A percentile compares a stretch with the other conserved stretches of the same genome.
phyloP scores from a whole-genome alignment of 2,113 vertebrate species.

The Lichenostomus cassidix region DNA sequence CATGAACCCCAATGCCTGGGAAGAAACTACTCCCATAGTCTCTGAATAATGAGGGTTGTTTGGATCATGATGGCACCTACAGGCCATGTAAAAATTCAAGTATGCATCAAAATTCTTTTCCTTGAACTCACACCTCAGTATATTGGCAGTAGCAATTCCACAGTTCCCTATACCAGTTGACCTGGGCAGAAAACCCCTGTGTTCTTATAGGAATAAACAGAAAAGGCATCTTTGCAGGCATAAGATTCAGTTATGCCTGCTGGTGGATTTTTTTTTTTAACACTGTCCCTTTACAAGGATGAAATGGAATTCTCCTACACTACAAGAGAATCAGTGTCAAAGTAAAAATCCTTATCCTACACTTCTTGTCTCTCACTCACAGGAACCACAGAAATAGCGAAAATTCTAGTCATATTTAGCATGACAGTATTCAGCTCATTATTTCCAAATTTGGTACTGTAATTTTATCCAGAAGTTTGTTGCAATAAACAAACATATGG shows the following conservation, averaged over 20 bases:
- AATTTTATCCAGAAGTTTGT: not conserved
- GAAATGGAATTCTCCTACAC: not conserved
- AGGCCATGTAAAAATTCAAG: not conserved
- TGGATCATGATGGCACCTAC: not conserved
- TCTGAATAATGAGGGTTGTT: not conserved
- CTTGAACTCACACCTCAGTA: not conserved
- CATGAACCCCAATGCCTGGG: not conserved
- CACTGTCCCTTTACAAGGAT: not conserved
- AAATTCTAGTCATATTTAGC: not conserved
- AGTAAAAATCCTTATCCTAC: not conserved
- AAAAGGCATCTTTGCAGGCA: not conserved
- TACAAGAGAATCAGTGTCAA: not conserved
- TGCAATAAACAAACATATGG: not conserved
- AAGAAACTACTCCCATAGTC: rapidly evolving
- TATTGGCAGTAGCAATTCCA: not conserved
- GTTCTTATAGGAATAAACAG: not conserved
- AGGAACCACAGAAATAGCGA: not conserved
- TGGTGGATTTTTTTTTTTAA: not conserved
- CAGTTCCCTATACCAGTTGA: not conserved
- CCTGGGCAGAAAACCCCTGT: not conserved
- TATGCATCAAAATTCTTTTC: not conserved
- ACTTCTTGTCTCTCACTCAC: not conserved
- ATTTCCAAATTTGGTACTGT: not conserved
- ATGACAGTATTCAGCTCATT: not conserved
- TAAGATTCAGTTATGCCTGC: not conserved